These are phyloP conservation scores for Palythoa grandiflora DNA, from an alignment of 92 coral and sea anemone species.

Conservation along the genomic window DNA sequence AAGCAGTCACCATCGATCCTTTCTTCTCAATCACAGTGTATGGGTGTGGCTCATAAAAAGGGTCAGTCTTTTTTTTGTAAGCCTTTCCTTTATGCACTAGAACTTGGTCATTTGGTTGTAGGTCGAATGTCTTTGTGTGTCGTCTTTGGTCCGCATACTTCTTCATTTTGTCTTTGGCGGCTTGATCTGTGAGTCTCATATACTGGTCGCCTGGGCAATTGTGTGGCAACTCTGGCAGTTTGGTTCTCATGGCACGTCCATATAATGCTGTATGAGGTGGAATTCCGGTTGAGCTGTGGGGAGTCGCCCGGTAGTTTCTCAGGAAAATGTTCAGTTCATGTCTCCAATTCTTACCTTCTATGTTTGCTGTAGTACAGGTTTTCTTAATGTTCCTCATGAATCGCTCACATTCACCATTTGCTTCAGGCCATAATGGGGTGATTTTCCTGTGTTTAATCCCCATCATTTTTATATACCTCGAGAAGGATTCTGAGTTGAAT, in stretches of 20 bases:
- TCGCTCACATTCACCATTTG: too few relatives aligned
- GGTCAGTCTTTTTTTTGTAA: neutral
- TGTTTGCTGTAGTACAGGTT: neutral
- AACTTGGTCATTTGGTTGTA: neutral
- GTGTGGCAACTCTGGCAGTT: neutral
- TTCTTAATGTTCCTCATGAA: too few relatives aligned
- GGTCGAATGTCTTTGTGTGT: too few relatives aligned
- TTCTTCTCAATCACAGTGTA: neutral
- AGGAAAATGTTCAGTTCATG: neutral
- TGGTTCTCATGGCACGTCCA: neutral
- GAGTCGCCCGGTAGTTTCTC: constrained; percentile 27
- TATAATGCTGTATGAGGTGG: constrained; percentile 24
- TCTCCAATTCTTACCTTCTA: neutral
- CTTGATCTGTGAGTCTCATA: neutral
- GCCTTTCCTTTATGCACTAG: neutral
- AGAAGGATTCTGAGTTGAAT: too few relatives aligned
- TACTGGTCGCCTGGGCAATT: neutral
- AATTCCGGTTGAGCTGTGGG: constrained; percentile 10
- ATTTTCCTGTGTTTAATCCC: too few relatives aligned
- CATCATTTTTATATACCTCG: too few relatives aligned
- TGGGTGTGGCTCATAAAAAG: neutral
- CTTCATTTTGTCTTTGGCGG: neutral
- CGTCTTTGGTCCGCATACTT: too few relatives aligned
- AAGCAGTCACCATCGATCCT: neutral
- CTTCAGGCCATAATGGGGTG: too few relatives aligned